Evolutionary conservation across 2,113 vertebrate species (phyloP).

Genomic region (Nothobranchius furzeri): DNA sequence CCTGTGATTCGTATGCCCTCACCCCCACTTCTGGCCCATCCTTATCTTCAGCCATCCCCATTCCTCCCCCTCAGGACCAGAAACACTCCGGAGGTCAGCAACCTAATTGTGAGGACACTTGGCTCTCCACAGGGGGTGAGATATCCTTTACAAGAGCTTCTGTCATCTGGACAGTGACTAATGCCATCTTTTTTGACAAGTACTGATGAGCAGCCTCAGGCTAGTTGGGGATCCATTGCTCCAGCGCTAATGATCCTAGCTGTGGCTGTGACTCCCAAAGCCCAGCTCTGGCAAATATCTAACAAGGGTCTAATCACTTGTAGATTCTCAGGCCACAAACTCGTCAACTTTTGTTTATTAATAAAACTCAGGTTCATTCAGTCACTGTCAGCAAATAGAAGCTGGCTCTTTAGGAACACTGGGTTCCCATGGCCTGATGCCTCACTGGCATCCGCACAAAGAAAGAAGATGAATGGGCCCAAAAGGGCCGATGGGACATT

Average conservation of each 20-base stretch:
- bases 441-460: conserved; percentile 69
- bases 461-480: conserved; percentile 68
- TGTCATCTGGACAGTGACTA: conserved; percentile 80
- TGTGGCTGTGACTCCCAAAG: conserved; percentile 33
- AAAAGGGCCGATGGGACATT: conserved; percentile 78
- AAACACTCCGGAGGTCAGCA: conserved; percentile 67
- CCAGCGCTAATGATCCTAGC: conserved; percentile 55
- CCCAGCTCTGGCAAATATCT: conserved; percentile 40
- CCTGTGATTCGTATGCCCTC: conserved; percentile 47
- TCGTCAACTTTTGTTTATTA: conserved; percentile 45
- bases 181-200: conserved; percentile 75
- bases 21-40: conserved; percentile 38
- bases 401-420: conserved; percentile 39
- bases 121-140: conserved; percentile 72
- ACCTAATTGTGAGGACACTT: conserved; percentile 73
- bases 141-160: conserved; percentile 76
- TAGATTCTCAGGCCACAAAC: conserved; percentile 26
- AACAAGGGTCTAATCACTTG: conserved; percentile 22
- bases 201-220: conserved; percentile 78
- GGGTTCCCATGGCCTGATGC: conserved; percentile 53
- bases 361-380: conserved; percentile 45
- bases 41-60: conserved; percentile 24
- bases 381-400: conserved; percentile 47
- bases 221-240: conserved; percentile 50
- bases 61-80: conserved; percentile 41